Evolutionary conservation across 2,888 invertebrate genomes (phyloP), one percentile per base, ranked within the genome.

Genomic region (Cheilosia variabilis): DNA sequence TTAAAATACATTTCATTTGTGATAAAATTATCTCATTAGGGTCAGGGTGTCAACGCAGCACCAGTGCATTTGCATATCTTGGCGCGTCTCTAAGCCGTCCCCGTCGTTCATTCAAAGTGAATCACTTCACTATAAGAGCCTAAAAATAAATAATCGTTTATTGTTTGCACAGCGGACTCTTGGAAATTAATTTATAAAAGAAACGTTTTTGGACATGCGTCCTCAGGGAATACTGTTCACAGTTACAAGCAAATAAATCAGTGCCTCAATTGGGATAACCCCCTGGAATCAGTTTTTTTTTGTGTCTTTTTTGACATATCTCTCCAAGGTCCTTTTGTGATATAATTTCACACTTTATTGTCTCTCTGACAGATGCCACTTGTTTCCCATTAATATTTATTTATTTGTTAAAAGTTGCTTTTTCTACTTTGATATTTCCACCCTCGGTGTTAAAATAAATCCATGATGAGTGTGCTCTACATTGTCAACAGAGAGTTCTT

Each of bases 301-400:
- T 31, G 45, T 45, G 15, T n/a, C 17, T 45, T 55, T 65, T 71
- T 65, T 71, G 76, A 81, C 62, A 81, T 2, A 47, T 57, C 66
- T 80, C 84, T 80, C 84, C 41, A 76, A 86, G 76, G 84, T 57
- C 84, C 71, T 76, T 76, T 86, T 76, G 80, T 62, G 45, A 76
- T 65, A 90, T 89, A 90, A 90, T 91, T 90, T 90, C 89, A 89
- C 90, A 90, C 90, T 90, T 89, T 87, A 88, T 88, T 89, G 89
- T 88, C 89, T 89, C 89, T 88, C 87, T 90, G 91, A 91, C 91
- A 91, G 91, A 90, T 91, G 91, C 89, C 90, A 91, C 90, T 91
- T 91, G 91, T 89, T 89, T 81, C 68, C 62, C 82, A 79, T 87
- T 87, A 87, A 84, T 87, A 87, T 87, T 87, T 87, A 87, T 87